Evolutionary conservation across 1,140 invertebrate genomes (phyloP).

Genomic region (Augochlora pura): DNA sequence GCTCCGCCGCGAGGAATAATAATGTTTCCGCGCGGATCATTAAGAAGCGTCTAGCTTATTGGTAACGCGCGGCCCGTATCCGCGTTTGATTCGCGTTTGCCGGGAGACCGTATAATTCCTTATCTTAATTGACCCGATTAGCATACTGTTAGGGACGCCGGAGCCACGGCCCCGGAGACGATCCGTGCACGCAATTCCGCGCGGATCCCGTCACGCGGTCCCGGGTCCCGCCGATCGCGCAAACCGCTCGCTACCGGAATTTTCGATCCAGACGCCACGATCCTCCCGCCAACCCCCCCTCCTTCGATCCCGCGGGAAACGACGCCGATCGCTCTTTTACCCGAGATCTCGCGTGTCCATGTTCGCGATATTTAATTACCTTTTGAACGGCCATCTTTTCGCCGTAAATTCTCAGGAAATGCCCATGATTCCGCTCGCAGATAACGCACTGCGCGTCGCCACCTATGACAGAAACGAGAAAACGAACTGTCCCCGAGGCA

Average conservation of each 20-base stretch:
- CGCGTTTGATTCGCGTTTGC: conserved; percentile 46
- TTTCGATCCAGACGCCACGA: not conserved
- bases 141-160: conserved; percentile 30
- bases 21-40: conserved; percentile 22
- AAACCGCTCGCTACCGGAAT: conserved; percentile 29
- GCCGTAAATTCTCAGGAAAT: too few species aligned
- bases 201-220: conserved; percentile 6
- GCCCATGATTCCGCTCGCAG: too few species aligned
- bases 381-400: too few species aligned
- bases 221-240: not conserved
- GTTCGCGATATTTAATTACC: too few species aligned
- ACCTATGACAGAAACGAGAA: too few species aligned
- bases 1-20: conserved; percentile 22
- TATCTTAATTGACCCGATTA: conserved; percentile 52
- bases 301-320: too few species aligned
- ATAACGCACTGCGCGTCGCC: too few species aligned
- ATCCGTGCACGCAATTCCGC: conserved; percentile 38
- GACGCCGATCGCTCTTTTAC: too few species aligned
- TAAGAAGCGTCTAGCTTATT: conserved; percentile 34
- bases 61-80: conserved; percentile 3
- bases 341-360: too few species aligned
- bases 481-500: too few species aligned
- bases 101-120: conserved; percentile 38
- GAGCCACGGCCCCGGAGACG: conserved; percentile 6
- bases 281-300: too few species aligned